A percentile compares a stretch with the other conserved stretches of the same genome.
Conservation (phyloP, 2,888 invertebrate genomes). For the Glyphotaelius pellucidus region DNA sequence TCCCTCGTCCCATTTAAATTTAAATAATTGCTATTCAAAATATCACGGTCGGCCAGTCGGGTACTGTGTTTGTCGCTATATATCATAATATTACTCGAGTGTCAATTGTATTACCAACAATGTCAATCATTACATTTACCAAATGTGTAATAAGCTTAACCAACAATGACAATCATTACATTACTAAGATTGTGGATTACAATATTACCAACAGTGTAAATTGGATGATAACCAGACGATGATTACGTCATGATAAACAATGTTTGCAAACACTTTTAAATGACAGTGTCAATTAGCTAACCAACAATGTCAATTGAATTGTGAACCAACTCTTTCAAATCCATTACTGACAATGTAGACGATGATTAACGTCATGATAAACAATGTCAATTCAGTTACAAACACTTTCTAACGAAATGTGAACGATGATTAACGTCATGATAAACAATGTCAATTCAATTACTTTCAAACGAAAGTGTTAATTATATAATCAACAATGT, state of each 20-base stretch:
- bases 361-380: no score
- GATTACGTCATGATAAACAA: neutral
- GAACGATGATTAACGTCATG: neutral
- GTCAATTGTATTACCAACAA: neutral
- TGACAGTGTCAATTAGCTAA: no score
- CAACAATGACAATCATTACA: neutral
- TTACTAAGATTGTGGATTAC: neutral
- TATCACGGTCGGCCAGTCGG: slow-evolving; percentile 33
- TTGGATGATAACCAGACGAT: neutral
- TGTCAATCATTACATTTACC: neutral
- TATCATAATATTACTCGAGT: neutral
- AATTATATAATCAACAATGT: neutral
- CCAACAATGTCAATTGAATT: no score
- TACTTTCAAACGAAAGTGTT: neutral
- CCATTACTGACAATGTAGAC: no score
- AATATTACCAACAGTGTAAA: neutral
- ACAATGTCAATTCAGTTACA: no score
- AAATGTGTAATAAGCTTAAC: neutral
- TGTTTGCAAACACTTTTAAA: neutral
- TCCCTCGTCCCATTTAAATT: slow-evolving; percentile 27
- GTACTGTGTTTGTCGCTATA: neutral
- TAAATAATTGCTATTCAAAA: slow-evolving; percentile 41
- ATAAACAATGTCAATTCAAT: neutral
- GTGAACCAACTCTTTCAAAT: no score
- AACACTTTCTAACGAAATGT: no score